phyloP scores from a whole-genome alignment of 1,140 invertebrate genomes.

The Drosophila littoralis region DNA sequence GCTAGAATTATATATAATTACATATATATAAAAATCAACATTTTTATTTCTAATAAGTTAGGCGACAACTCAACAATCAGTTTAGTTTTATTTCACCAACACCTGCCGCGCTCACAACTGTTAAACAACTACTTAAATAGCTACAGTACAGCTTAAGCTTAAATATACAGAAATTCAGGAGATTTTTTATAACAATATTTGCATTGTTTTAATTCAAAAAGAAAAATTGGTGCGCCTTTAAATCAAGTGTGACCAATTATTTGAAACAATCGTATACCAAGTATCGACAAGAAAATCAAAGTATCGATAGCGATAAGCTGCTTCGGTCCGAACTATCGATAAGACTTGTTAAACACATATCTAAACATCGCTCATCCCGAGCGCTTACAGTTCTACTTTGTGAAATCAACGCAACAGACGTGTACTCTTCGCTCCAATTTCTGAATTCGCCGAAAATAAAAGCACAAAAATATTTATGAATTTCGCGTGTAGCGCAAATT shows the following conservation, averaged over 20 bases:
- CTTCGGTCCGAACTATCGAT: not conserved
- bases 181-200: not conserved
- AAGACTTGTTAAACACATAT: not conserved
- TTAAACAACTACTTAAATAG: too few relatives aligned
- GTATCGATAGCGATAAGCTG: not conserved
- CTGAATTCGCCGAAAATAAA: slow-evolving; percentile 40
- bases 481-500: slow-evolving; percentile 6
- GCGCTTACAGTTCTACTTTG: slow-evolving; percentile 37
- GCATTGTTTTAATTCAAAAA: not conserved
- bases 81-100: slow-evolving; percentile 1
- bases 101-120: not conserved
- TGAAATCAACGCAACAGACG: slow-evolving; percentile 25
- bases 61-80: slow-evolving; percentile 3
- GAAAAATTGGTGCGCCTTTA: not conserved
- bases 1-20: too few relatives aligned
- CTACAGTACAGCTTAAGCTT: not conserved
- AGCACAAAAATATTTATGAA: slow-evolving; percentile 41
- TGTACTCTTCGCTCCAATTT: slow-evolving; percentile 18
- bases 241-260: not conserved
- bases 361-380: slow-evolving; percentile 4
- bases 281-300: not conserved
- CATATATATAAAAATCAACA: too few relatives aligned
- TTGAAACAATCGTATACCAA: not conserved
- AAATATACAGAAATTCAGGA: not conserved
- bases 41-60: too few relatives aligned